These are phyloP conservation scores for Phaonia tiefii DNA, from an alignment of 2,888 invertebrate genomes.

Conservation along the genomic window DNA sequence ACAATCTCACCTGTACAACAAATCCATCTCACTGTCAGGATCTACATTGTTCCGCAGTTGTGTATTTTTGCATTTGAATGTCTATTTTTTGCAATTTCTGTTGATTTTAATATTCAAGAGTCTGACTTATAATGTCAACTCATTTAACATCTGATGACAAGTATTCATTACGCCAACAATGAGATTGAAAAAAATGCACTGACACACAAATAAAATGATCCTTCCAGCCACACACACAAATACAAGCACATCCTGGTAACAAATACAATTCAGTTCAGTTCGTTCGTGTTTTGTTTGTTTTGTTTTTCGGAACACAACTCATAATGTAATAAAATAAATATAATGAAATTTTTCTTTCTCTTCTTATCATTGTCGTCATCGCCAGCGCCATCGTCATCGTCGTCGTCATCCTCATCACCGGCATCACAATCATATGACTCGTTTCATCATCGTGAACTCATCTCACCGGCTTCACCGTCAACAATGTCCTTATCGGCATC, in stretches of 20 bases:
- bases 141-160: conserved; percentile 63
- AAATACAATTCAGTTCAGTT: no score
- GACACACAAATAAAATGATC: conserved; percentile 22
- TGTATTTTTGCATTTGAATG: no score
- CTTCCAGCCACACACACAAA: no score
- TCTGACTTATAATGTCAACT: conserved; percentile 57
- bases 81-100: no score
- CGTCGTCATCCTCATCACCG: no score
- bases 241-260: no score
- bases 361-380: conserved; percentile 21
- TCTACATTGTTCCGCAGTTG: no score
- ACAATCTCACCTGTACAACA: no score
- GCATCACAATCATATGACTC: conserved; percentile 27
- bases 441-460: conserved; percentile 39
- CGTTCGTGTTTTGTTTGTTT: no score
- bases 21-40: no score
- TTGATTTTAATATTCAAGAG: conserved; percentile 34
- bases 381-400: conserved; percentile 26
- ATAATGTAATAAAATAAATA: conserved; percentile 38
- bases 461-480: conserved; percentile 27
- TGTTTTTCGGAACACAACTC: conserved; percentile 24
- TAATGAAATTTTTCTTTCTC: conserved; percentile 37
- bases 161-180: conserved; percentile 51
- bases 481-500: conserved; percentile 33
- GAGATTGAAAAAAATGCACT: conserved; percentile 10